These are phyloP conservation scores for Danio kyathit DNA, from an alignment of 2,797 vertebrate genomes.

Conservation along the genomic window DNA sequence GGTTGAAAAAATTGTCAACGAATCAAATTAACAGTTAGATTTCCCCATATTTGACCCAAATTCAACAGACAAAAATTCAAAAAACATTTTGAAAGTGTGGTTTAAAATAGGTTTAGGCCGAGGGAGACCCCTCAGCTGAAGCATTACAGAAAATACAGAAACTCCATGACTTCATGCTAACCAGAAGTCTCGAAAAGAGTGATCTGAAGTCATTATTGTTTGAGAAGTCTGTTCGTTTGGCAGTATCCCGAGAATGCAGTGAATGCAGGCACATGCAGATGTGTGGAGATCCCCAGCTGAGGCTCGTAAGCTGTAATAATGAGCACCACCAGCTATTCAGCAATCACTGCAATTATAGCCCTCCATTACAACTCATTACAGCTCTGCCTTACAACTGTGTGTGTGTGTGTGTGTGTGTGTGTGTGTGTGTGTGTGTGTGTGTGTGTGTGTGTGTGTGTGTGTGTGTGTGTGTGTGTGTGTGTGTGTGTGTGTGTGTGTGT, in stretches of 20 bases:
- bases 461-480: too few species aligned
- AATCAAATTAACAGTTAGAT: too few species aligned
- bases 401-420: too few species aligned
- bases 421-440: too few species aligned
- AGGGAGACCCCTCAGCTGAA: constrained; percentile 2
- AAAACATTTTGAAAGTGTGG: too few species aligned
- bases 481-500: neutral
- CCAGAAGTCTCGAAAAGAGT: neutral
- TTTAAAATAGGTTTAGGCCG: too few species aligned
- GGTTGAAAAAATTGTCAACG: too few species aligned
- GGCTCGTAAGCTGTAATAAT: neutral
- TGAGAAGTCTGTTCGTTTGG: neutral
- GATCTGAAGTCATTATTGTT: neutral
- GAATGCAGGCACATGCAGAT: neutral
- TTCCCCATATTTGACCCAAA: too few species aligned
- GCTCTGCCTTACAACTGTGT: constrained; percentile 10
- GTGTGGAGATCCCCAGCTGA: neutral
- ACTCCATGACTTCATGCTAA: neutral
- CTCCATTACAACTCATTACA: constrained; percentile 23
- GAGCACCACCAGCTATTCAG: constrained; percentile 25
- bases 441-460: too few species aligned
- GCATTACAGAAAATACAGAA: neutral
- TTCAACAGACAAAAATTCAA: too few species aligned
- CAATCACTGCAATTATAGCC: constrained; percentile 20
- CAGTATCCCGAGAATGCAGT: neutral